phyloP scores from a whole-genome alignment of 2,113 vertebrate species.

The Psilopsiagon aurifrons region DNA sequence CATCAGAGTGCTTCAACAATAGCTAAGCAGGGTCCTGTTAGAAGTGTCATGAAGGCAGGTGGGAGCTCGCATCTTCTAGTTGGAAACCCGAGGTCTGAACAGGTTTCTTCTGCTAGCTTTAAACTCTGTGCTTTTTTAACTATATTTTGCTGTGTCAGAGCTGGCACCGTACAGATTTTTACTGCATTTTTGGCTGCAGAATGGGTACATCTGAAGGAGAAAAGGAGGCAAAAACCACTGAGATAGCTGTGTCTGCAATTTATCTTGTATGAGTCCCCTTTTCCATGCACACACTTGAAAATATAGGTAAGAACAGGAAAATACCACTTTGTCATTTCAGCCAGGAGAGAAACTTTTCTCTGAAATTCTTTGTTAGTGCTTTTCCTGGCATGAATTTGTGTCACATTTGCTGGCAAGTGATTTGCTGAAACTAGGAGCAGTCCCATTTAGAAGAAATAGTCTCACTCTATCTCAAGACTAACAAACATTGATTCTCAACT shows the following conservation, averaged over 20 bases:
- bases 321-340: neutral
- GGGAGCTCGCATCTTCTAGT: neutral
- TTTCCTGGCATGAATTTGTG: neutral
- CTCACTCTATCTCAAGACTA: neutral
- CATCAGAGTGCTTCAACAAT: neutral
- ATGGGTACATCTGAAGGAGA: neutral
- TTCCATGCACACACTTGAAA: neutral
- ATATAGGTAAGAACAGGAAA: neutral
- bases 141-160: neutral
- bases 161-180: neutral
- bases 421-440: neutral
- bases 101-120: neutral
- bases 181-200: neutral
- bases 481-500: neutral
- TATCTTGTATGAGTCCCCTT: neutral
- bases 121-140: neutral
- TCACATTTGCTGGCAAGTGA: neutral
- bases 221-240: neutral
- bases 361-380: neutral
- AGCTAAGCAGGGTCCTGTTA: neutral
- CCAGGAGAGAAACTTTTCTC: neutral
- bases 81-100: neutral
- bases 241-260: neutral
- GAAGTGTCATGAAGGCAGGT: neutral
- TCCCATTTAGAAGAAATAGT: neutral